A percentile compares a stretch with the other conserved stretches of the same genome.
These are phyloP conservation scores for Noctua fimbriata DNA, from an alignment of 2,888 invertebrate genomes.

Conservation along the genomic window DNA sequence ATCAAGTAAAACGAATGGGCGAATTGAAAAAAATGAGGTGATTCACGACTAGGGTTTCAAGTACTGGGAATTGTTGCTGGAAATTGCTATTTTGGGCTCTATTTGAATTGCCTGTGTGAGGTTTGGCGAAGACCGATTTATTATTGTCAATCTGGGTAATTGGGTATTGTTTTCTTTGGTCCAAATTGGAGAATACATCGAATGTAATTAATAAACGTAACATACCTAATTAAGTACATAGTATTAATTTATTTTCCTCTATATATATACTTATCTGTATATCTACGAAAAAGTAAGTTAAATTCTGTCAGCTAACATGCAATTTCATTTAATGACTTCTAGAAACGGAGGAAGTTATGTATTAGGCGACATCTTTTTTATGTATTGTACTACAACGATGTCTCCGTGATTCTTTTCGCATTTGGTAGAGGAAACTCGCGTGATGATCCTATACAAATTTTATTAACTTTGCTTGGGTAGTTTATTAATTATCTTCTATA, in stretches of 20 bases:
- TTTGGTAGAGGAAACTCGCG: background rate
- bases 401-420: background rate
- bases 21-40: slow-evolving; percentile 69
- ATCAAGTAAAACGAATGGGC: slow-evolving; percentile 67
- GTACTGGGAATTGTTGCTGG: slow-evolving; percentile 49
- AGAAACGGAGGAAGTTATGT: background rate
- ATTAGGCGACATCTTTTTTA: background rate
- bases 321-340: background rate
- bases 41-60: slow-evolving; percentile 62
- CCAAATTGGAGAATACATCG: background rate
- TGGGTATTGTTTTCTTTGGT: background rate
- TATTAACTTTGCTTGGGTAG: background rate
- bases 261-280: too few relatives aligned
- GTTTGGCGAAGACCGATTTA: slow-evolving; percentile 6
- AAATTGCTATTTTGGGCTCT: slow-evolving; percentile 45
- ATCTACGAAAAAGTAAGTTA: background rate
- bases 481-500: background rate
- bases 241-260: background rate
- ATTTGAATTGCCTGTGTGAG: slow-evolving; percentile 28
- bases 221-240: background rate
- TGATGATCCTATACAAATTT: background rate
- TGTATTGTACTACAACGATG: too few relatives aligned
- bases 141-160: slow-evolving; percentile 12
- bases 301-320: background rate
- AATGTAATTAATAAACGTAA: background rate